Conservation (phyloP, 2,888 invertebrate species). For the Scaptodrosophila latifasciaeformis region DNA sequence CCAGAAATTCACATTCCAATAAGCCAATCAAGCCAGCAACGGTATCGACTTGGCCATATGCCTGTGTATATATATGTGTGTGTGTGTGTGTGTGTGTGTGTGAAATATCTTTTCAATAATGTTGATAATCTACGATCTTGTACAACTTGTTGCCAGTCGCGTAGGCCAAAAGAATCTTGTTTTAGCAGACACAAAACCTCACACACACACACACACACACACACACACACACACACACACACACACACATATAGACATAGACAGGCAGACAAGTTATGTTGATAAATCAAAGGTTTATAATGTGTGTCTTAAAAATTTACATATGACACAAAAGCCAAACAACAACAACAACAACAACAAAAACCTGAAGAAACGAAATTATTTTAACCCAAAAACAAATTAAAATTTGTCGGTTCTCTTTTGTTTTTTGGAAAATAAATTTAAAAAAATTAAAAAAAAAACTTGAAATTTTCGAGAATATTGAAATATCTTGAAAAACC, state of each 20-base stretch:
- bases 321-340: conserved; percentile 44
- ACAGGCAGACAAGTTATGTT: conserved; percentile 16
- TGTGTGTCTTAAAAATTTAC: conserved; percentile 48
- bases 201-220: conserved; percentile 9
- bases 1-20: conserved; percentile 17
- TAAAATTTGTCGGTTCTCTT: too few relatives aligned
- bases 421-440: background rate
- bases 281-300: conserved; percentile 13
- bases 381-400: conserved; percentile 36
- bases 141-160: conserved; percentile 51
- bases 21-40: conserved; percentile 26
- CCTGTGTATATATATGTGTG: background rate
- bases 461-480: too few relatives aligned
- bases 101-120: conserved; percentile 45
- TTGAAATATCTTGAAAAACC: too few relatives aligned
- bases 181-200: conserved; percentile 23
- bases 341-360: background rate
- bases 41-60: conserved; percentile 38
- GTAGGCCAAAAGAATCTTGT: conserved; percentile 55
- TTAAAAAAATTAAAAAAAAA: too few relatives aligned
- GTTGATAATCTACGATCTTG: conserved; percentile 58
- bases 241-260: background rate
- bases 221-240: conserved; percentile 8
- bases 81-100: conserved; percentile 15
- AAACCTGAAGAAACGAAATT: conserved; percentile 40